Evolutionary conservation across 1,140 invertebrate species (phyloP).

Genomic region (Ips typographus): DNA sequence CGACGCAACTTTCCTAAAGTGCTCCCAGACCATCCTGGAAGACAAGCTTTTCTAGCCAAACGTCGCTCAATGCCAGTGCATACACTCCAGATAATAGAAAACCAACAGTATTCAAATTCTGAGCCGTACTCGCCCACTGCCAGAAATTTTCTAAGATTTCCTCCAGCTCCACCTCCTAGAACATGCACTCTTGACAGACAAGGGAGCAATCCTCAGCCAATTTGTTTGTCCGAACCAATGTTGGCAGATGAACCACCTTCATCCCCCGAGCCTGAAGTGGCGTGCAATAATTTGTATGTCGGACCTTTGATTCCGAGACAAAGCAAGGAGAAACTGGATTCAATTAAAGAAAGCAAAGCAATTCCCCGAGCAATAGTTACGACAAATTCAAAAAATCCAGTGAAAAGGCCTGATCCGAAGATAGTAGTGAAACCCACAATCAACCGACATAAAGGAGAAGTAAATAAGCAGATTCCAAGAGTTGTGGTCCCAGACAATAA

Average conservation of each 20-base stretch:
- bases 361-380: constrained; percentile 44
- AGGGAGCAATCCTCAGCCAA: constrained; percentile 39
- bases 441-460: constrained; percentile 35
- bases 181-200: constrained; percentile 62
- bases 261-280: constrained; percentile 52
- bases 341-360: constrained; percentile 40
- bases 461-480: constrained; percentile 43
- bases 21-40: constrained; percentile 68
- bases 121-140: constrained; percentile 50
- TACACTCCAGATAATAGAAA: constrained; percentile 52
- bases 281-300: constrained; percentile 56
- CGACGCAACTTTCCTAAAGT: constrained; percentile 80
- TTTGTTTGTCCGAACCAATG: constrained; percentile 52
- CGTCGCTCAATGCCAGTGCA: constrained; percentile 58
- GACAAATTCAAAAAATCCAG: constrained; percentile 42
- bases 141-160: constrained; percentile 52
- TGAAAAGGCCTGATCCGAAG: constrained; percentile 48
- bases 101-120: constrained; percentile 47
- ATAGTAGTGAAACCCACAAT: constrained; percentile 48
- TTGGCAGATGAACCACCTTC: constrained; percentile 52
- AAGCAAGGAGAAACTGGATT: constrained; percentile 30
- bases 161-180: constrained; percentile 64
- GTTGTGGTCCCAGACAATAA: constrained; percentile 44
- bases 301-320: constrained; percentile 55
- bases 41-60: constrained; percentile 52